Conservation (phyloP, 2,888 invertebrate species). For the Athalia cordata region DNA sequence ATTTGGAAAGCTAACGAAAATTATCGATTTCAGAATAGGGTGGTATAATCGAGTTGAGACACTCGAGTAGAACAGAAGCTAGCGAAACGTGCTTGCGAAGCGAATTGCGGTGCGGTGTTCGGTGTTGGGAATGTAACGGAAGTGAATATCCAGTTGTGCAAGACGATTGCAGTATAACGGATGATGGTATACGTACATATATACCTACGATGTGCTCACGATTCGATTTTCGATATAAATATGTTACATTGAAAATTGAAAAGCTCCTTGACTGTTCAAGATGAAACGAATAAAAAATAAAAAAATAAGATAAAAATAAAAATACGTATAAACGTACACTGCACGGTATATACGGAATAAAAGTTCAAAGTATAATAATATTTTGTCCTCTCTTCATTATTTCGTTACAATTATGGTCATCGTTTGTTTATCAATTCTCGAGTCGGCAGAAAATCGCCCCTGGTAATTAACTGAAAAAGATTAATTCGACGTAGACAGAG, state of each 20-base stretch:
- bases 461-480: too few relatives aligned
- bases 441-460: too few relatives aligned
- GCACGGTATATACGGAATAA: too few relatives aligned
- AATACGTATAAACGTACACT: neutral
- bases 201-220: too few relatives aligned
- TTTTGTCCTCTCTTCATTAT: too few relatives aligned
- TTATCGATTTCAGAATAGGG: slow-evolving; percentile 11
- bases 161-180: neutral
- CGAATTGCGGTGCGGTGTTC: neutral
- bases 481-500: too few relatives aligned
- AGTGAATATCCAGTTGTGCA: neutral
- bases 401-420: too few relatives aligned
- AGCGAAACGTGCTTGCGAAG: slow-evolving; percentile 6
- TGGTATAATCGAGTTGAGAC: slow-evolving; percentile 3
- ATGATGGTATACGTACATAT: neutral
- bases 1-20: neutral
- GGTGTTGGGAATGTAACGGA: neutral
- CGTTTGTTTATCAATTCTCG: too few relatives aligned
- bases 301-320: neutral
- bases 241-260: too few relatives aligned
- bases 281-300: neutral
- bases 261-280: neutral
- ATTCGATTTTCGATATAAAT: too few relatives aligned
- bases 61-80: slow-evolving; percentile 20
- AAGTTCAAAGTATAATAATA: too few relatives aligned